A percentile compares a stretch with the other conserved stretches of the same genome.
Evolutionary conservation across 2,797 vertebrate species (phyloP).

Genomic region (Notoglanidium macrostoma): DNA sequence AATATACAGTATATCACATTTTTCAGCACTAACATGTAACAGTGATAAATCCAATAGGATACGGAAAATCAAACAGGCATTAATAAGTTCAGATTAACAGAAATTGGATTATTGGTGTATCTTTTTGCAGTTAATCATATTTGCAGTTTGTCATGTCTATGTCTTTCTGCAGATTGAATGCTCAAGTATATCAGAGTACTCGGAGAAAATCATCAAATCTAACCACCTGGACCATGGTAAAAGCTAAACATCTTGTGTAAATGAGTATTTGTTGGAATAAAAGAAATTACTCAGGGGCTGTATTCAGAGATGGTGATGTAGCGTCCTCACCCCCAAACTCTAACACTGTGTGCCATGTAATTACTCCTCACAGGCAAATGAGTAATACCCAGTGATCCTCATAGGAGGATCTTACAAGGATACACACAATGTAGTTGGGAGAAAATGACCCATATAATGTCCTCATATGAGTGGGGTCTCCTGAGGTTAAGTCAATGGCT

Average conservation of each 20-base stretch:
- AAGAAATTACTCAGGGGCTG: neutral
- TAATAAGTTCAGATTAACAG: neutral
- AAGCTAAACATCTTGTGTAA: slow-evolving; percentile 50
- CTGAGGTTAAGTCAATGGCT: neutral
- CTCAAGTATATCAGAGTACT: slow-evolving; percentile 98
- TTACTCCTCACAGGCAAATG: too few species aligned
- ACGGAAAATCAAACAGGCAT: neutral
- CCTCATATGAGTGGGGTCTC: too few species aligned
- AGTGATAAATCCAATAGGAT: neutral
- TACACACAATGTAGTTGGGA: too few species aligned
- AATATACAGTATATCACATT: neutral
- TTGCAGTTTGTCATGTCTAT: neutral
- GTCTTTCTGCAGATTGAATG: slow-evolving; percentile 87
- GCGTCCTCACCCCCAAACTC: too few species aligned
- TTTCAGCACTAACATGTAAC: neutral
- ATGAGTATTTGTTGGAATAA: neutral
- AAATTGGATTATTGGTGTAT: too few species aligned
- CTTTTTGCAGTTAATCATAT: neutral
- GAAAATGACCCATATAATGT: too few species aligned
- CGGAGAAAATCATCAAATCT: slow-evolving; percentile 97
- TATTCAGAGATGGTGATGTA: too few species aligned
- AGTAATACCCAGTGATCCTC: too few species aligned
- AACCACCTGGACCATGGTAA: slow-evolving; percentile 96
- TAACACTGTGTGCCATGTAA: too few species aligned
- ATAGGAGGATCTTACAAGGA: too few species aligned